phyloP scores from a whole-genome alignment of 2,888 invertebrate genomes.

The Lasioglossum morio region DNA sequence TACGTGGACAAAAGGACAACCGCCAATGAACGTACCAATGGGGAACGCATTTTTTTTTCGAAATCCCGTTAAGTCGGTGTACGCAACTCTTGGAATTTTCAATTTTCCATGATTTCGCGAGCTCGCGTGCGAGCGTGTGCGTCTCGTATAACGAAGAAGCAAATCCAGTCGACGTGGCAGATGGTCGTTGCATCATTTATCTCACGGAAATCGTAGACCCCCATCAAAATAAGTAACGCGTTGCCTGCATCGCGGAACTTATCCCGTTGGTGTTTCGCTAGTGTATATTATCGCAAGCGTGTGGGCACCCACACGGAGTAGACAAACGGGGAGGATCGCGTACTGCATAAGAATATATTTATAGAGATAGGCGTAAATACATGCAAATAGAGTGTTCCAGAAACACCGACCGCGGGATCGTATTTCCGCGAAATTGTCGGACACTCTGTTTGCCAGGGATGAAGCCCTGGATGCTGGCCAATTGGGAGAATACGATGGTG shows the following conservation, averaged over 20 bases:
- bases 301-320: slow-evolving; percentile 2
- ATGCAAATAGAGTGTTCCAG: slow-evolving; percentile 40
- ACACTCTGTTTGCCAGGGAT: slow-evolving; percentile 8
- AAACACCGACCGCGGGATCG: slow-evolving; percentile 38
- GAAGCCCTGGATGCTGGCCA: slow-evolving; percentile 12
- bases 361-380: slow-evolving; percentile 43
- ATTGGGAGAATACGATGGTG: not conserved
- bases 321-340: not conserved
- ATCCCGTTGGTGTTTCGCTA: slow-evolving; percentile 13
- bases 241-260: slow-evolving; percentile 30
- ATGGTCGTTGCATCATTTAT: slow-evolving; percentile 70
- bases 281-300: not conserved
- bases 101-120: slow-evolving; percentile 51
- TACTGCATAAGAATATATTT: slow-evolving; percentile 43
- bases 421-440: slow-evolving; percentile 32
- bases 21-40: not conserved
- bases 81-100: slow-evolving; percentile 38
- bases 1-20: not conserved
- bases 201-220: slow-evolving; percentile 69
- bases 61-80: slow-evolving; percentile 57
- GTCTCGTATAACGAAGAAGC: slow-evolving; percentile 67
- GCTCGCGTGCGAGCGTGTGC: slow-evolving; percentile 30
- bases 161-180: slow-evolving; percentile 41
- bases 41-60: not conserved
- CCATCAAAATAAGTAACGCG: slow-evolving; percentile 66